phyloP scores from a whole-genome alignment of 2,797 vertebrate species.

The Podarcis siculus region DNA sequence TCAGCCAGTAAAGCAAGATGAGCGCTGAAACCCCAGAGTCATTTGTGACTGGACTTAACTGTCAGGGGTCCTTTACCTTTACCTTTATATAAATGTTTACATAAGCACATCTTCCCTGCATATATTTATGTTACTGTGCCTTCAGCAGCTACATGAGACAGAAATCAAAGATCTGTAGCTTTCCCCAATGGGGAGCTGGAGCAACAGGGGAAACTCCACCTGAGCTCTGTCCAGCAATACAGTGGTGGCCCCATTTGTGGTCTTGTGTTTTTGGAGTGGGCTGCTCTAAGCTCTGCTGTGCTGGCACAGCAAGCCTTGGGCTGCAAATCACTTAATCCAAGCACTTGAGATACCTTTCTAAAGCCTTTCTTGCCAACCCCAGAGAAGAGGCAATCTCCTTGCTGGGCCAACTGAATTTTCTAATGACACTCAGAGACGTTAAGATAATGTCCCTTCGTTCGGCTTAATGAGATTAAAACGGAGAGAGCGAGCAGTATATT shows the following conservation, averaged over 20 bases:
- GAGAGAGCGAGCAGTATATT: background rate
- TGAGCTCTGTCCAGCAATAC: background rate
- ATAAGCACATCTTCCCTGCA: background rate
- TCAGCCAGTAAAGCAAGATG: too few relatives aligned
- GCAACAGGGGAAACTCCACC: background rate
- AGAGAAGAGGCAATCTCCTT: background rate
- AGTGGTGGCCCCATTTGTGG: too few relatives aligned
- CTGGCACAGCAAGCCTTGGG: background rate
- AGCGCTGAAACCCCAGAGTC: too few relatives aligned
- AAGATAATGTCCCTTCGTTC: conserved; percentile 30
- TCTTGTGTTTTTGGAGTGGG: background rate
- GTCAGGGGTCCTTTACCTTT: too few relatives aligned
- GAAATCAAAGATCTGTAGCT: background rate
- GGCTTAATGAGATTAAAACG: background rate
- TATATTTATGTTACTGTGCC: background rate
- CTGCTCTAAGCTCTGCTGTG: background rate
- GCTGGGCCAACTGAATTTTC: conserved; percentile 21
- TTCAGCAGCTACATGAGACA: background rate
- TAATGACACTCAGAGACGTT: conserved; percentile 23
- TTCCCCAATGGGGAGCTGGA: background rate
- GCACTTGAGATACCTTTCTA: background rate
- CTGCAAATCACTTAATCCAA: background rate
- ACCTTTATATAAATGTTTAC: background rate
- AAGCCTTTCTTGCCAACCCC: conserved; percentile 20
- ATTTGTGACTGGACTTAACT: too few relatives aligned